Conservation (phyloP, 2,113 vertebrate species). For the Nycticebus coucang region DNA sequence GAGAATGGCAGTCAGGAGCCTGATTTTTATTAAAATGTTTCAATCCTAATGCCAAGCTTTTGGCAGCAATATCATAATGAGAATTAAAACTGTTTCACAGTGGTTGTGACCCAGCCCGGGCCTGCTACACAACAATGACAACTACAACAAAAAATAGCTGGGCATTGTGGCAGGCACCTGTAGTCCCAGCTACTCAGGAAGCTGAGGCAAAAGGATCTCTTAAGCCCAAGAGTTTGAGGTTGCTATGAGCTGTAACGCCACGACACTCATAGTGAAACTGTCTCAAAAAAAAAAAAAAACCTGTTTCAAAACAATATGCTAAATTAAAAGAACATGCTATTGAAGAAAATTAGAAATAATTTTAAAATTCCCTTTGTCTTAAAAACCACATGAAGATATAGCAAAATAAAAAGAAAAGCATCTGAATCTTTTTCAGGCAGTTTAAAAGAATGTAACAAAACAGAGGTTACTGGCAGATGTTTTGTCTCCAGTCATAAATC, state of each 20-base stretch:
- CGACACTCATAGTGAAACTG: too few species aligned
- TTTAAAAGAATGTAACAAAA: conserved; percentile 28
- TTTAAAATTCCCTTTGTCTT: neutral
- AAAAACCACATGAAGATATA: conserved; percentile 7
- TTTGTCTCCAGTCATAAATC: conserved; percentile 36
- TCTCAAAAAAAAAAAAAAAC: too few species aligned
- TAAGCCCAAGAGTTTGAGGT: too few species aligned
- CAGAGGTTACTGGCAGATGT: conserved; percentile 24
- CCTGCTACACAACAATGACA: too few species aligned
- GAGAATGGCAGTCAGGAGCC: conserved; percentile 44
- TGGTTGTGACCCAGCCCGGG: too few species aligned
- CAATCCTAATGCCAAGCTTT: conserved; percentile 30
- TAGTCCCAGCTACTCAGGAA: too few species aligned
- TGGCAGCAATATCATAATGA: conserved; percentile 56
- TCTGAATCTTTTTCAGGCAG: neutral
- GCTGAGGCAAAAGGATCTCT: too few species aligned
- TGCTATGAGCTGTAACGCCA: too few species aligned
- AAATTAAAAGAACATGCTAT: neutral
- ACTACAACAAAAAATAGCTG: too few species aligned
- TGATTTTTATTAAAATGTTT: conserved; percentile 59
- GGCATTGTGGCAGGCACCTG: too few species aligned
- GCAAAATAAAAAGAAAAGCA: conserved; percentile 46
- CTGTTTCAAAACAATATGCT: neutral
- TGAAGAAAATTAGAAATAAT: conserved; percentile 21
- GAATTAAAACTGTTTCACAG: neutral